phyloP scores from a whole-genome alignment of 2,888 invertebrate genomes.

The Lymantria dispar region DNA sequence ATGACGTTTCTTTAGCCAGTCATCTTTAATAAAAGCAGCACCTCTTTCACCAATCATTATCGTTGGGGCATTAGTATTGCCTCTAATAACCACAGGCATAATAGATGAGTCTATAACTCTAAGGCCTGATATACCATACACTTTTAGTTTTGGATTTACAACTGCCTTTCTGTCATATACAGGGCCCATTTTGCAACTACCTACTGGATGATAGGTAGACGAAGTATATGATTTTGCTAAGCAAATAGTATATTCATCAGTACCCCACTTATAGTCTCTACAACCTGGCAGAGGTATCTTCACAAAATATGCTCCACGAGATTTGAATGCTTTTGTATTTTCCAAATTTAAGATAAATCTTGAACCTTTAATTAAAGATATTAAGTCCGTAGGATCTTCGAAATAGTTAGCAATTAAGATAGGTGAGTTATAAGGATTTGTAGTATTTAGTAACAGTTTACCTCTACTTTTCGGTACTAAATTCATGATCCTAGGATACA shows the following conservation, averaged over 20 bases:
- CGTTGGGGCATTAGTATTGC: constrained; percentile 90
- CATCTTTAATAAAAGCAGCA: constrained; percentile 45
- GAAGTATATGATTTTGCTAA: constrained; percentile 81
- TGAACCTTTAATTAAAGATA: constrained; percentile 82
- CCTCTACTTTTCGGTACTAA: constrained; percentile 84
- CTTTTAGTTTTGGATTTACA: constrained; percentile 85
- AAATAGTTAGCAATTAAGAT: constrained; percentile 86
- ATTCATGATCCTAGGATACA: constrained; percentile 81
- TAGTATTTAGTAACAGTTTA: constrained; percentile 79
- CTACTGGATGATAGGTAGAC: constrained; percentile 69
- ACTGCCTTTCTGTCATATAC: constrained; percentile 81
- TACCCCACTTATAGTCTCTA: constrained; percentile 78
- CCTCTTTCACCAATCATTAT: constrained; percentile 89
- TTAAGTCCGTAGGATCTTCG: constrained; percentile 80
- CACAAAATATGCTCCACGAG: constrained; percentile 79
- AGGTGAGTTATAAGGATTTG: constrained; percentile 87
- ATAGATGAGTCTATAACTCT: constrained; percentile 90
- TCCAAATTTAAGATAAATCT: constrained; percentile 81
- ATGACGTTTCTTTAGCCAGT: constrained; percentile 38
- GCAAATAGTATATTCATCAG: constrained; percentile 85
- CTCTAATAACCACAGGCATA: constrained; percentile 89
- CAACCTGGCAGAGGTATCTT: constrained; percentile 82
- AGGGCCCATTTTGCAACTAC: constrained; percentile 80
- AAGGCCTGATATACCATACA: constrained; percentile 82
- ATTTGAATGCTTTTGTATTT: constrained; percentile 78